Conservation (phyloP, 2,888 invertebrate genomes). For the Polydrusus pterygomalis region DNA sequence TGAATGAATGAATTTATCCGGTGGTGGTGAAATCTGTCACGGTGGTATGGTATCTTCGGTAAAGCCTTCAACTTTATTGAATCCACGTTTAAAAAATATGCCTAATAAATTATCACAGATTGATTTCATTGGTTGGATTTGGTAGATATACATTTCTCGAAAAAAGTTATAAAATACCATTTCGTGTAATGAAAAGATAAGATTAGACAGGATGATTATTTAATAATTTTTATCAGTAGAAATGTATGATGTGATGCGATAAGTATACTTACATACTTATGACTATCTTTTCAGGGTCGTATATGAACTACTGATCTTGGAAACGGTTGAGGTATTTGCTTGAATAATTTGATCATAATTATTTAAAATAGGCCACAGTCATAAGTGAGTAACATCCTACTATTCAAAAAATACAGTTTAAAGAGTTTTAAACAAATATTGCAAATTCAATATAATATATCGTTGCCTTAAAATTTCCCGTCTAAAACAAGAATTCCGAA, state of each 20-base stretch:
- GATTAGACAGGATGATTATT: constrained; percentile 1
- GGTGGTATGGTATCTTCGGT: too few relatives aligned
- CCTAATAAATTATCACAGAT: background rate
- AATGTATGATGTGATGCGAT: background rate
- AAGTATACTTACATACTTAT: background rate
- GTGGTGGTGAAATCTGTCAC: too few relatives aligned
- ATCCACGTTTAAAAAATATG: background rate
- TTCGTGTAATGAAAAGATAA: background rate
- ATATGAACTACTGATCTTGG: background rate
- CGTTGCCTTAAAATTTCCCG: too few relatives aligned
- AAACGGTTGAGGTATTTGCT: background rate
- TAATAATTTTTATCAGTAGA: background rate
- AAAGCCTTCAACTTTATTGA: too few relatives aligned
- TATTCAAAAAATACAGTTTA: background rate
- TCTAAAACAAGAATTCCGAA: too few relatives aligned
- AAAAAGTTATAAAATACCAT: background rate
- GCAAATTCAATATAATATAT: background rate
- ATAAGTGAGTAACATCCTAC: background rate
- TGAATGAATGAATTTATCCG: too few relatives aligned
- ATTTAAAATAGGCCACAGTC: background rate
- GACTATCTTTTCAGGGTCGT: background rate
- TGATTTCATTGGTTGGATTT: background rate
- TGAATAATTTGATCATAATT: background rate
- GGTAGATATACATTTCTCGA: background rate
- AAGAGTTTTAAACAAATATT: background rate